Evolutionary conservation across 1,140 invertebrate genomes (phyloP), one percentile per base, ranked within the genome.

Genomic region (Ephestia elutella): DNA sequence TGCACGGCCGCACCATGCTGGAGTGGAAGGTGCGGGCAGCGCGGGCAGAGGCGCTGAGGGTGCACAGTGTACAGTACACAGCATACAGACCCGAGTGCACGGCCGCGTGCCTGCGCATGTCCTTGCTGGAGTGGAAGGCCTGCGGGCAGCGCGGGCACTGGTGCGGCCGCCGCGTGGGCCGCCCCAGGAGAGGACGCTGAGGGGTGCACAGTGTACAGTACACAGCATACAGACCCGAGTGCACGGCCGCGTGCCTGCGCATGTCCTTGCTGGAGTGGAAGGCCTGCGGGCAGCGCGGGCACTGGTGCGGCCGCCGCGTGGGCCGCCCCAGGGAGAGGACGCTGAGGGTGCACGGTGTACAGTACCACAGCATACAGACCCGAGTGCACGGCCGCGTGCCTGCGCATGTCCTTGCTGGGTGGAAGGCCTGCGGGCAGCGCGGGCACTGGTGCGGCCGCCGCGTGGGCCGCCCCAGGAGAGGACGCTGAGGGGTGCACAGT

Each of bases 201-300:
- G 67, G 8, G 30, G 21, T 44, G 13, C n/a, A n/a, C n/a, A n/a
- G n/a, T n/a, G n/a, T n/a, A n/a, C n/a, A n/a, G n/a, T n/a, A n/a
- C n/a, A n/a, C n/a, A n/a, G n/a, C n/a, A n/a, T 17, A 44, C 38
- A 3, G 48, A 91, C 91, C 90, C 13, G 84, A 73, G 71, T 92
- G 91, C 38, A 90, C 89, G 9, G 89, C 76, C 20, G 80, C 70
- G 65, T 92, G 91, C 4, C 91, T 59, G 17, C 86, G 68, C 71
- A 92, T 82, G 71, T 91, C 91, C 72, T 91, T 91, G 38, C 79
- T 71, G 56, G 90, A 90, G 61, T 89, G 82, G 75, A 92, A 92
- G 44, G 88, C 80, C 65, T 89, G 88, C 53, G 80, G 73, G 65
- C 91, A 92, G 49, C 84, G 82, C 61, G 80, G 75, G 66, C 91